Base-by-base conservation (phyloP, 1,140 invertebrate species). In the Meloidogyne exigua region DNA sequence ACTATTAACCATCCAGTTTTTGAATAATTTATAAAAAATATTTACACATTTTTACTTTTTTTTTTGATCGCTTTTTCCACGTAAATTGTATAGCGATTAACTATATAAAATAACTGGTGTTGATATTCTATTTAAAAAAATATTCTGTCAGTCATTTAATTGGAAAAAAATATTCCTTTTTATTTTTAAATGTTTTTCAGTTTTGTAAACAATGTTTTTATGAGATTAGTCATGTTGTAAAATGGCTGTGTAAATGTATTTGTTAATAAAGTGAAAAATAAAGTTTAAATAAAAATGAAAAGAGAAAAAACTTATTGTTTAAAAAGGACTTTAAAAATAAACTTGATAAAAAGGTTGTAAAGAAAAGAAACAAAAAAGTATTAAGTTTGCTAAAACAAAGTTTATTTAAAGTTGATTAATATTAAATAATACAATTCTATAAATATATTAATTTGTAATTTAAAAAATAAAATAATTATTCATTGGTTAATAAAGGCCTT, bases 241-340 rank as follows among this genome's bases (percentile, higher is more conserved):
- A 57, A 57, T 57, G 49, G 49, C 49, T 57, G 49, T 57, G 21
- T 9, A 57, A 4, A 12, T 57, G 49, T 57, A n/a, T n/a, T n/a
- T n/a, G 49, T n/a, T 57, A 57, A 57, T 57, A n/a, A 57, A n/a
- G 49, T 57, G 18, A 57, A 57, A 57, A 57, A 57, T n/a, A n/a
- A n/a, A n/a, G n/a, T 57, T 57, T 4, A n/a, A 57, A n/a, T n/a
- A 21, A n/a, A 57, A 57, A 57, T 57, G 13, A 57, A 57, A 57
- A 57, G 49, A 57, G 13, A 57, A n/a, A 3, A 49, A 49, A 18
- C 2, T 49, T n/a, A 39, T 7, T 39, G 36, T 39, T 39, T 39
- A 39, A 39, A 39, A 39, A 9, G 36, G 9, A 32, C 28, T 32
- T 32, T 32, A 32, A n/a, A n/a, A n/a, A n/a, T n/a, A n/a, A 32